Conservation (phyloP, 2,888 invertebrate species). For the Hedya salicella region DNA sequence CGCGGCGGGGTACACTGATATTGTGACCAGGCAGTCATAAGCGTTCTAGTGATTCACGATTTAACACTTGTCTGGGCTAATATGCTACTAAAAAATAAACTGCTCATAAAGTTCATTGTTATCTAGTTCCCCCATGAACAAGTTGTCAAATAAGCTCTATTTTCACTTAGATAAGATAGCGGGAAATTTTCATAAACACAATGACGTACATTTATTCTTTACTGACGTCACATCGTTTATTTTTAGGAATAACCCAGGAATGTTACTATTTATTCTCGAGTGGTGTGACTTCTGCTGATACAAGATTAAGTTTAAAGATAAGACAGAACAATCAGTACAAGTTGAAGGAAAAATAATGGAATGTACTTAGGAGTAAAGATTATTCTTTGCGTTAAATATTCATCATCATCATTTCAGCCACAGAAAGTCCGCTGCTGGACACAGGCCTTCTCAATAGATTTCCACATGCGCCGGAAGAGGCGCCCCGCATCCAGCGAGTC, state of each 20-base stretch:
- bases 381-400: too few species aligned
- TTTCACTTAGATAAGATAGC: conserved; percentile 27
- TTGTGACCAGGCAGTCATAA: too few species aligned
- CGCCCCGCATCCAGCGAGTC: too few species aligned
- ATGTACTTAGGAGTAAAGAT: neutral
- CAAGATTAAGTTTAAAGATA: neutral
- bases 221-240: conserved; percentile 15
- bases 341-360: neutral
- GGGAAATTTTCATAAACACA: conserved; percentile 19
- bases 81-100: too few species aligned
- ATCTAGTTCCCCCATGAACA: conserved; percentile 18
- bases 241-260: conserved; percentile 1
- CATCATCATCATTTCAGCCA: too few species aligned
- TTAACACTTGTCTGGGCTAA: too few species aligned
- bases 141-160: conserved; percentile 4
- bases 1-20: too few species aligned
- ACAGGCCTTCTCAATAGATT: too few species aligned
- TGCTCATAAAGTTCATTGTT: too few species aligned
- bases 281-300: conserved; percentile 21
- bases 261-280: neutral
- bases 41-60: too few species aligned
- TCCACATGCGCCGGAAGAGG: too few species aligned
- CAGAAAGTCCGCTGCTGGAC: too few species aligned
- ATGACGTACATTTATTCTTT: conserved; percentile 17
- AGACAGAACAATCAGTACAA: neutral